A percentile compares a stretch with the other conserved stretches of the same genome.
These are phyloP conservation scores for Cossypha heuglini DNA, from an alignment of 2,797 vertebrate species.

Conservation along the genomic window DNA sequence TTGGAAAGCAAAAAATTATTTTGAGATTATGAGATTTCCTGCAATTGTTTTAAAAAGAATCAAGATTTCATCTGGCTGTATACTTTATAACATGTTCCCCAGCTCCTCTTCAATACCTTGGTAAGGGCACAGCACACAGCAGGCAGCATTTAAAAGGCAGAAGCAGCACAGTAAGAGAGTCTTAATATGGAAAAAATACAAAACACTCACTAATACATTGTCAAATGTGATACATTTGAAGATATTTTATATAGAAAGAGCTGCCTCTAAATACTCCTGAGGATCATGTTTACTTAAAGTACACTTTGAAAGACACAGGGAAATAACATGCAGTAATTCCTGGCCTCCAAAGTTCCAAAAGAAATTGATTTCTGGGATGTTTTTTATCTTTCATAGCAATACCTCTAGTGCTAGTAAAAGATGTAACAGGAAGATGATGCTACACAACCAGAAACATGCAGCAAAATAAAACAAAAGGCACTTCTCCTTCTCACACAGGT, in stretches of 20 bases:
- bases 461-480: not conserved
- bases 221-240: not conserved
- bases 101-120: constrained; percentile 47
- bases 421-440: not conserved
- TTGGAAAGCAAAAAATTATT: not conserved
- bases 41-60: constrained; percentile 54
- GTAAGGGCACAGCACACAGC: constrained; percentile 3
- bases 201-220: not conserved
- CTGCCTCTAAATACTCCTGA: not conserved
- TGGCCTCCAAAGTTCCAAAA: constrained; percentile 3
- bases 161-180: not conserved
- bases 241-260: not conserved
- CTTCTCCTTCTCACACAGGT: not conserved
- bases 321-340: not conserved
- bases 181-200: not conserved
- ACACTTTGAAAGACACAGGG: not conserved
- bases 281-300: not conserved
- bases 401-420: not conserved
- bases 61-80: constrained; percentile 47
- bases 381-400: constrained; percentile 12
- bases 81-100: constrained; percentile 40
- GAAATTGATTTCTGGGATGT: constrained; percentile 35
- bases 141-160: not conserved
- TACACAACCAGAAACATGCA: not conserved
- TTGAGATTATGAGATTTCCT: not conserved